Evolutionary conservation across 2,888 invertebrate species (phyloP).

Genomic region (Parnassius apollo): DNA sequence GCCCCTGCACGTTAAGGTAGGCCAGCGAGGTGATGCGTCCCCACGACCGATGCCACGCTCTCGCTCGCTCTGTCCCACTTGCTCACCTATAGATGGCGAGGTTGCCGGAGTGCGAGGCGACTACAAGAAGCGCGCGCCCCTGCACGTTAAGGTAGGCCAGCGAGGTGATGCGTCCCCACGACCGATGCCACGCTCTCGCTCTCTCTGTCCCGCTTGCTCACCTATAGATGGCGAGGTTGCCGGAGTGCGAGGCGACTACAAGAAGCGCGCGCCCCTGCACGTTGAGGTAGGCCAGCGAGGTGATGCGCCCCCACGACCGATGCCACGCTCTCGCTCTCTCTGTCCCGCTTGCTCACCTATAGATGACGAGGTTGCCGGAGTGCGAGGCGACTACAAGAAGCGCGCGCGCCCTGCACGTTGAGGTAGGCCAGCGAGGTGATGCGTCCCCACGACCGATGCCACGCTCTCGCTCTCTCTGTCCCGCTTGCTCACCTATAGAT

Average conservation of each 20-base stretch:
- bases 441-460: too few species aligned
- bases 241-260: slow-evolving; percentile 89
- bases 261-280: slow-evolving; percentile 90
- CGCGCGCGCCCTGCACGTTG: too few species aligned
- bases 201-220: slow-evolving; percentile 12
- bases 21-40: too few species aligned
- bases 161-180: slow-evolving; percentile 86
- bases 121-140: slow-evolving; percentile 87
- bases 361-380: too few species aligned
- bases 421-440: too few species aligned
- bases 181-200: slow-evolving; percentile 66
- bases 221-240: slow-evolving; percentile 86
- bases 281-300: slow-evolving; percentile 92
- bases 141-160: slow-evolving; percentile 94
- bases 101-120: slow-evolving; percentile 89
- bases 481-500: too few species aligned
- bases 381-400: too few species aligned
- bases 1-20: too few species aligned
- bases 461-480: too few species aligned
- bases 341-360: too few species aligned
- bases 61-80: too few species aligned
- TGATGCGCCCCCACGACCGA: slow-evolving; percentile 83
- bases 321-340: slow-evolving; percentile 58
- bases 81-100: slow-evolving; percentile 83
- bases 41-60: too few species aligned